These are phyloP conservation scores for Gymnoscopelus microlampas DNA, from an alignment of 2,797 vertebrate genomes.

Conservation along the genomic window DNA sequence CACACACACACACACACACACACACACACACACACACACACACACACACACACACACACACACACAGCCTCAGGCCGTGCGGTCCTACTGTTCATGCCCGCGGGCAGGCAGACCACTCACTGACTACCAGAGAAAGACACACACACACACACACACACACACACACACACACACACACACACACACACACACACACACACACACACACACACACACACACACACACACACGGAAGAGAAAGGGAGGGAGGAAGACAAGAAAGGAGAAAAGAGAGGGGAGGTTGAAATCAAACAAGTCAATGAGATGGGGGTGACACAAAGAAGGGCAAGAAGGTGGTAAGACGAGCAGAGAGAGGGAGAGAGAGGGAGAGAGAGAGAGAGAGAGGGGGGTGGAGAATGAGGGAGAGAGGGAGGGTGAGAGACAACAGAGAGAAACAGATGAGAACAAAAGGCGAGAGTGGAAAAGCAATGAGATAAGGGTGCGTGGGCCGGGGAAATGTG, in stretches of 20 bases:
- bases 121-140: conserved; percentile 33
- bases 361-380: conserved; percentile 36
- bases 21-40: conserved; percentile 35
- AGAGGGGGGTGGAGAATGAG: conserved; percentile 50
- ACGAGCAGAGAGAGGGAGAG: neutral
- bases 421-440: conserved; percentile 47
- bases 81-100: conserved; percentile 63
- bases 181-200: conserved; percentile 3
- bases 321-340: conserved; percentile 2
- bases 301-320: conserved; percentile 37
- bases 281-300: conserved; percentile 28
- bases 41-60: conserved; percentile 21
- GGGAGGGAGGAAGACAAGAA: conserved; percentile 28
- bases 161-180: conserved; percentile 47
- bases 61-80: conserved; percentile 51
- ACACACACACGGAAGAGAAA: neutral
- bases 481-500: conserved; percentile 25
- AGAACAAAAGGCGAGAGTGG: conserved; percentile 43
- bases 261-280: conserved; percentile 14
- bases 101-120: conserved; percentile 68
- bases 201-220: conserved; percentile 7
- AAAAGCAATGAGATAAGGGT: conserved; percentile 64
- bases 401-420: conserved; percentile 37
- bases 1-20: conserved; percentile 14
- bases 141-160: conserved; percentile 1